Conservation (phyloP, 2,113 vertebrate species). For the Etheostoma cragini region DNA sequence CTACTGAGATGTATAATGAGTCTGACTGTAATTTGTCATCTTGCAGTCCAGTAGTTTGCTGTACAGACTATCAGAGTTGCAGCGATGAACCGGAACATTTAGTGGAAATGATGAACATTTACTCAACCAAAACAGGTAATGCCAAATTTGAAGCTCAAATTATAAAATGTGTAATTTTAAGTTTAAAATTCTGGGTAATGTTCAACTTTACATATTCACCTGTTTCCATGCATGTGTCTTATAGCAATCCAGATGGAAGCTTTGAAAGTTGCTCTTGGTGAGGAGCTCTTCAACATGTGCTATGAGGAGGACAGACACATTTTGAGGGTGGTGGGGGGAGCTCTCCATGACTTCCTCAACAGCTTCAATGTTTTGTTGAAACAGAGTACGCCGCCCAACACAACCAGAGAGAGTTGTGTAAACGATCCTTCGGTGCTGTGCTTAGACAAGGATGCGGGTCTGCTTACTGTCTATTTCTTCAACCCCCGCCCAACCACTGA, state of each 20-base stretch:
- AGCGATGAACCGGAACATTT: constrained; percentile 86
- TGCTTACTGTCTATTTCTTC: constrained; percentile 95
- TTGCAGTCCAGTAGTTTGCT: constrained; percentile 70
- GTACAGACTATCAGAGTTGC: constrained; percentile 81
- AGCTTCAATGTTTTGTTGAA: constrained; percentile 97
- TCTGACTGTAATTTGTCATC: constrained; percentile 47
- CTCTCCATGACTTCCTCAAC: constrained; percentile 97
- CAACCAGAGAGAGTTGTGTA: constrained; percentile 76
- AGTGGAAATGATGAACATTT: constrained; percentile 87
- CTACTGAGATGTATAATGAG: not conserved
- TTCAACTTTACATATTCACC: not conserved
- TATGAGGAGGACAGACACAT: constrained; percentile 96
- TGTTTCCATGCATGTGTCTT: constrained; percentile 28
- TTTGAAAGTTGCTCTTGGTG: constrained; percentile 89
- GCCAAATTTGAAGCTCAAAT: not conserved
- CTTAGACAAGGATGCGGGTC: constrained; percentile 93
- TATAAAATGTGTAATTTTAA: not conserved
- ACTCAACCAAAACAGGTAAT: constrained; percentile 90
- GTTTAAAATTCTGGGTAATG: not conserved
- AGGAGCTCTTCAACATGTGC: constrained; percentile 95
- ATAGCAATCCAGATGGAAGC: constrained; percentile 88
- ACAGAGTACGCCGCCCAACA: constrained; percentile 84
- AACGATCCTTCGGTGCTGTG: constrained; percentile 94
- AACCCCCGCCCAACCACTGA: constrained; percentile 90
- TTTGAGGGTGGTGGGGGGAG: constrained; percentile 93